Evolutionary conservation across 2,113 vertebrate genomes (phyloP).

Genomic region (Oncorhynchus keta): DNA sequence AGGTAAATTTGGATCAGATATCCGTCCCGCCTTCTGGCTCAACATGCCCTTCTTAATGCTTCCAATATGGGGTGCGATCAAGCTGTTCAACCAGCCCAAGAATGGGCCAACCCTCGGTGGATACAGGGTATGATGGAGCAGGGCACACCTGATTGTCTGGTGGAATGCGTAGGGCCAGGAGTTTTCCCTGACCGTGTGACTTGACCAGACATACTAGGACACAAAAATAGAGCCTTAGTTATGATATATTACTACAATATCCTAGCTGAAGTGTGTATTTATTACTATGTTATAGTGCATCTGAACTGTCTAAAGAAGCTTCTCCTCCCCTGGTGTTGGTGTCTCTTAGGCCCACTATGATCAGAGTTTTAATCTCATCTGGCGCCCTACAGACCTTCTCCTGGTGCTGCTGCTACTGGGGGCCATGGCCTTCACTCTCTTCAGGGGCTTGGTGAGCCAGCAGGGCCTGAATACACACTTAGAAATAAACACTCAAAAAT

Average conservation of each 20-base stretch:
- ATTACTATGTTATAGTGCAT: too few relatives aligned
- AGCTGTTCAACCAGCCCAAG: slow-evolving; percentile 73
- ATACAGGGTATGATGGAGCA: slow-evolving; percentile 68
- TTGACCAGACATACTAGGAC: too few relatives aligned
- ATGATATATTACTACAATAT: too few relatives aligned
- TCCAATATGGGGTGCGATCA: slow-evolving; percentile 73
- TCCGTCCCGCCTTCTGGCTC: slow-evolving; percentile 81
- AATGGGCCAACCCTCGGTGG: slow-evolving; percentile 54
- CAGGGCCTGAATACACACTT: not conserved
- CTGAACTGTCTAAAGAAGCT: not conserved
- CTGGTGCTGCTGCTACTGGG: slow-evolving; percentile 74
- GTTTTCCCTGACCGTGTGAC: too few relatives aligned
- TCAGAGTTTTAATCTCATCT: slow-evolving; percentile 77
- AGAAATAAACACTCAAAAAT: too few relatives aligned
- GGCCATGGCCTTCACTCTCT: slow-evolving; percentile 77
- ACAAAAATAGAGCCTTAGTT: too few relatives aligned
- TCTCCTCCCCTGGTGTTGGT: not conserved
- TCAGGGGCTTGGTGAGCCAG: slow-evolving; percentile 85
- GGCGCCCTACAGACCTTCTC: slow-evolving; percentile 76
- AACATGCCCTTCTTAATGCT: slow-evolving; percentile 81
- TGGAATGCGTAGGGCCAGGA: too few relatives aligned
- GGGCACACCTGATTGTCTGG: not conserved
- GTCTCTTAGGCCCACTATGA: slow-evolving; percentile 70
- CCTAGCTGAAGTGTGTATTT: too few relatives aligned
- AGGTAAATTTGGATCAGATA: slow-evolving; percentile 88